These are phyloP conservation scores for Grammomys surdaster DNA, from an alignment of 2,113 vertebrate species.

Conservation along the genomic window DNA sequence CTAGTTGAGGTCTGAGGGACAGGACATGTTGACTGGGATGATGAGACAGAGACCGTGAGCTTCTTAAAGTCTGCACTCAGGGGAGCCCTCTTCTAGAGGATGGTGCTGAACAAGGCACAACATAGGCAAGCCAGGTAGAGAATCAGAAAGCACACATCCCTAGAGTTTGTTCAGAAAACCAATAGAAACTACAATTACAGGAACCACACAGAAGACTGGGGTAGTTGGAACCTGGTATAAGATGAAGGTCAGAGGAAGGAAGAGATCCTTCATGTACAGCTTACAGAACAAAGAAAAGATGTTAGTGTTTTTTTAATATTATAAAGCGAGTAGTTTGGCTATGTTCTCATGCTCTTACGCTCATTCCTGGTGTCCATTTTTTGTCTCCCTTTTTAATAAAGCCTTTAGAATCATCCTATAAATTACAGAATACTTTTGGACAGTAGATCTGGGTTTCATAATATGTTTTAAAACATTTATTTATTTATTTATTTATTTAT, in stretches of 20 bases:
- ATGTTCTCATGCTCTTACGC: not conserved
- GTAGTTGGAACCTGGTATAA: not conserved
- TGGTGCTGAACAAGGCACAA: not conserved
- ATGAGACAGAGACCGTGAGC: not conserved
- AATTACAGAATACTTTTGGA: not conserved
- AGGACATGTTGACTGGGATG: not conserved
- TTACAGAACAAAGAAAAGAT: not conserved
- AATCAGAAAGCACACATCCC: not conserved
- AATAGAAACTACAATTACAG: not conserved
- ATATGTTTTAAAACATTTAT: not conserved
- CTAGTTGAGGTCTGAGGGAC: not conserved
- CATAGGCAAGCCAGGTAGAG: not conserved
- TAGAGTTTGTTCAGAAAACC: not conserved
- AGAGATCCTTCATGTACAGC: not conserved
- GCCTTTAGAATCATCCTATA: slow-evolving; percentile 1
- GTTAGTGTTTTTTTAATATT: not conserved
- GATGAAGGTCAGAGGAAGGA: not conserved
- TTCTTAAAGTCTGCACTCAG: not conserved
- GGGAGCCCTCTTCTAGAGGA: not conserved
- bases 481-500: not conserved
- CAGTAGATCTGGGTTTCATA: not conserved
- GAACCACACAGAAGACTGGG: not conserved
- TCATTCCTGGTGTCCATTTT: not conserved
- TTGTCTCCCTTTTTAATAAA: not conserved
- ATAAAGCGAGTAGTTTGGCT: not conserved